These are phyloP conservation scores for Idaea straminata DNA, from an alignment of 2,888 invertebrate genomes.

Conservation along the genomic window DNA sequence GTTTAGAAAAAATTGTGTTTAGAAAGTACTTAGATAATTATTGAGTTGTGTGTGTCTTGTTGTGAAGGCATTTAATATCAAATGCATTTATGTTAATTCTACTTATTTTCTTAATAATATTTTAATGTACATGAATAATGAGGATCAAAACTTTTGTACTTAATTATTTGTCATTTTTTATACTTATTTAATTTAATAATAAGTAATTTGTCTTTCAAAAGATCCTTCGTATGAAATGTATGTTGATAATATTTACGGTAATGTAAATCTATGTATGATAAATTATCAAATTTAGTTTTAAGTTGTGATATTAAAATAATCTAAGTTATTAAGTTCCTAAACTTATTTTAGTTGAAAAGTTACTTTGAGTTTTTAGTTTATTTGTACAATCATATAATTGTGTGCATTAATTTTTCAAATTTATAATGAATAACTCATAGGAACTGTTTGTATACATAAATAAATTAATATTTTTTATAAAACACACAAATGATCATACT, in stretches of 20 bases:
- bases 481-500: neutral
- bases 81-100: slow-evolving; percentile 3
- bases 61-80: neutral
- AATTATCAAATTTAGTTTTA: neutral
- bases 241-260: neutral
- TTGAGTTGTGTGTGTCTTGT: neutral
- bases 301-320: neutral
- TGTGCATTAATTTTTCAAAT: too few relatives aligned
- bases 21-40: neutral
- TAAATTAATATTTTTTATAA: too few relatives aligned
- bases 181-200: slow-evolving; percentile 9
- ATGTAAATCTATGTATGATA: neutral
- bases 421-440: too few relatives aligned
- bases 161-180: neutral
- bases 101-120: slow-evolving; percentile 4
- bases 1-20: neutral
- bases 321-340: neutral
- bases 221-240: neutral
- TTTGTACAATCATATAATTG: too few relatives aligned
- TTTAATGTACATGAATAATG: neutral
- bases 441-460: too few relatives aligned
- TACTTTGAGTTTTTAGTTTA: neutral
- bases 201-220: neutral
- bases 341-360: neutral
- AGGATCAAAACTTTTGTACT: neutral